Evolutionary conservation across 2,797 vertebrate genomes (phyloP), one percentile per base, ranked within the genome.

Genomic region (Halcyon chelicuti): DNA sequence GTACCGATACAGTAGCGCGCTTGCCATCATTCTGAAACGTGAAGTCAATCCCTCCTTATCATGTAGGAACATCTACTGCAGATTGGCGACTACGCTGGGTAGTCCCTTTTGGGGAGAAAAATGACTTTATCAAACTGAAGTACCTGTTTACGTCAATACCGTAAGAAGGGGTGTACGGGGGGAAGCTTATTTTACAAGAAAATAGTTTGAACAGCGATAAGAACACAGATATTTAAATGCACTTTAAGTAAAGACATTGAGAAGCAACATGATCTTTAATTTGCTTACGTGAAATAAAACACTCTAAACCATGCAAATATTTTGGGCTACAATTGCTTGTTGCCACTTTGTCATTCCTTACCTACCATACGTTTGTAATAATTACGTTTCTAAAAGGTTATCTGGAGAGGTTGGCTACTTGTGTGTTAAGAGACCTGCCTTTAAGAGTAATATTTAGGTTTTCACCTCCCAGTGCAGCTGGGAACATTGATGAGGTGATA

Each of bases 401-500:
- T 66, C 76, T 86, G 82, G 14, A 72, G 37, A 39, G 7, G 7
- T n/a, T 86, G 76, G 60, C 44, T 70, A 37, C 63, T n/a, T 4
- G 1, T 70, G 72, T 51, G 49, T 51, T 63, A 23, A 35, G 63
- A 70, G 61, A 72, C 57, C 55, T 23, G 39, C 54, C 54, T 92
- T 88, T 22, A 70, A 87, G 78, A 86, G 62, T 2, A 57, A 28
- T 63, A 55, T 57, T 94, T 67, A 29, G 78, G 70, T 42, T 90
- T 92, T 92, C 2, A 6, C 79, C 78, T 96, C 73, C 81, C 26
- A 5, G 14, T 65, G 90, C 95, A 86, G 93, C 96, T 92, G 93
- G 83, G 92, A 96, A 16, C 95, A 33, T 15, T 94, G 96, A 93
- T 92, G 89, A 88, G 94, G 93, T 95, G 96, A 93, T 96, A 88